These are phyloP conservation scores for Aleiodes testaceus DNA, from an alignment of 2,888 invertebrate genomes.

Conservation along the genomic window DNA sequence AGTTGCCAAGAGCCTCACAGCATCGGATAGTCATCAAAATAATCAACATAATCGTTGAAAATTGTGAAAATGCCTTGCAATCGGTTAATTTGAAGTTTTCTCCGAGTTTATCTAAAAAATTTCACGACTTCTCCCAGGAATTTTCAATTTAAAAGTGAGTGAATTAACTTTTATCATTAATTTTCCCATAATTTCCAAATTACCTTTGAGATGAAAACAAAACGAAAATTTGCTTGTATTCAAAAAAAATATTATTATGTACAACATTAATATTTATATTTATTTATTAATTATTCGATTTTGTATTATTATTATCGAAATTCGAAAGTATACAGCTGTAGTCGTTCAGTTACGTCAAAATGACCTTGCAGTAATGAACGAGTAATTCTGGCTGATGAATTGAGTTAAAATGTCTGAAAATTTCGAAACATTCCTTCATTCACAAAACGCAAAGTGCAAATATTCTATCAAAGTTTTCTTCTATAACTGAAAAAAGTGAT, in stretches of 20 bases:
- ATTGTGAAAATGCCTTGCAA: constrained; percentile 28
- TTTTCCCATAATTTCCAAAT: too few relatives aligned
- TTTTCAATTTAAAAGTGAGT: not conserved
- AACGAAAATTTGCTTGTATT: too few relatives aligned
- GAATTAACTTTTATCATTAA: not conserved
- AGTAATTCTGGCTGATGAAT: not conserved
- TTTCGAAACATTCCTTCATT: not conserved
- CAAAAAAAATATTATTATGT: too few relatives aligned
- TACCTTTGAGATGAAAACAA: too few relatives aligned
- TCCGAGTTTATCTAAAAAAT: not conserved
- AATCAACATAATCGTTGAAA: constrained; percentile 23
- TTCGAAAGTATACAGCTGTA: not conserved
- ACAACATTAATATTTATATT: not conserved
- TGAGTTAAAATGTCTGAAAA: not conserved
- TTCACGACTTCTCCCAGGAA: not conserved
- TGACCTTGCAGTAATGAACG: constrained; percentile 15
- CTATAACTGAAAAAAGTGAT: too few relatives aligned
- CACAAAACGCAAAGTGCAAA: too few relatives aligned
- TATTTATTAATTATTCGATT: not conserved
- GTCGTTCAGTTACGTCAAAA: constrained; percentile 14
- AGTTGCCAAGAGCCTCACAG: constrained; percentile 20
- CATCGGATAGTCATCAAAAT: constrained; percentile 14
- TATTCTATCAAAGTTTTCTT: too few relatives aligned
- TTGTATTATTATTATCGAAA: not conserved
- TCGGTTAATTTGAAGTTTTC: constrained; percentile 10